Evolutionary conservation across 2,797 vertebrate species (phyloP).

Genomic region (Ceryle rudis): DNA sequence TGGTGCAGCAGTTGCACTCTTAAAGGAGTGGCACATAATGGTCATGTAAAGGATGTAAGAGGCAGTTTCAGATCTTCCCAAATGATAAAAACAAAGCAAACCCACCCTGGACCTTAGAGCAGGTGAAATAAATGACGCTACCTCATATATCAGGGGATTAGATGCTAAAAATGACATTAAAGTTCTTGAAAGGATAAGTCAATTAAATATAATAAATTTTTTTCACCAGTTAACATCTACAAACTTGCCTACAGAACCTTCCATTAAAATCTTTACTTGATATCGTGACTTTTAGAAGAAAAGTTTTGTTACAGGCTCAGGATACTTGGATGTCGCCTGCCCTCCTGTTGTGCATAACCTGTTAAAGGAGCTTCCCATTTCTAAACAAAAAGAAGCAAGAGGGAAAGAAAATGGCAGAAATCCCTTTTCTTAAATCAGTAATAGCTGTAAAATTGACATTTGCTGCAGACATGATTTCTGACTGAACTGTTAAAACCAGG

Average conservation of each 20-base stretch:
- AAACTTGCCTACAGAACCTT: neutral
- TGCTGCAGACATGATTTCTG: neutral
- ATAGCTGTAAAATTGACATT: neutral
- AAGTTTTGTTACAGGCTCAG: neutral
- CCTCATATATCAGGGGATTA: neutral
- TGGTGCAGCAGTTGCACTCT: neutral
- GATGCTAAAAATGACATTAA: neutral
- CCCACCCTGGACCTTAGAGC: neutral
- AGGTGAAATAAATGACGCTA: neutral
- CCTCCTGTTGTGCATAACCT: neutral
- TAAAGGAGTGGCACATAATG: neutral
- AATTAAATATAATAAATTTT: neutral
- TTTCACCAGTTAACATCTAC: neutral
- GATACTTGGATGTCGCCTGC: neutral
- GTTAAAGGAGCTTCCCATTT: neutral
- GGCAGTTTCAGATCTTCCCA: neutral
- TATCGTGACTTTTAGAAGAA: neutral
- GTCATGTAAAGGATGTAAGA: neutral
- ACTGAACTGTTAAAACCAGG: neutral
- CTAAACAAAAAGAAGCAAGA: neutral
- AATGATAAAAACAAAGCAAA: neutral
- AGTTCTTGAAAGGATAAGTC: neutral
- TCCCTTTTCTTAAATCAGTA: neutral
- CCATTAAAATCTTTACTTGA: neutral
- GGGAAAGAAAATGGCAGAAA: neutral